Conservation (phyloP, 2,797 vertebrate genomes). For the Caiman crocodilus region DNA sequence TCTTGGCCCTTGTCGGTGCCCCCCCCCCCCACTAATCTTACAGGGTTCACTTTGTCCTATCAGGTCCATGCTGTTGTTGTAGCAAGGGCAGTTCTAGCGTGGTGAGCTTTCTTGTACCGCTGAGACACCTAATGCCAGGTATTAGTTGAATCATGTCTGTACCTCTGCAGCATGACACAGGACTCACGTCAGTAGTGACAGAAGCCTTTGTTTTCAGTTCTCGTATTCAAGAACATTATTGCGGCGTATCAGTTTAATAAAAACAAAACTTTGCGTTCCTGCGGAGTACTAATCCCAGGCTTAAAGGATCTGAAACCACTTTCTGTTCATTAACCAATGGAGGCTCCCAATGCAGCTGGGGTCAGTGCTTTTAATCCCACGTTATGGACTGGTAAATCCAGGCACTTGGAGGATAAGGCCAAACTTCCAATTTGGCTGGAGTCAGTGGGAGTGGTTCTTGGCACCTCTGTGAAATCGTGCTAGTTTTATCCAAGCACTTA, state of each 20-base stretch:
- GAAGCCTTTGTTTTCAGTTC: slow-evolving; percentile 17
- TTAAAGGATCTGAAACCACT: slow-evolving; percentile 36
- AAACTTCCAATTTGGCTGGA: background rate
- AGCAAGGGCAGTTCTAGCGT: background rate
- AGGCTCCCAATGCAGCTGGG: slow-evolving; percentile 18
- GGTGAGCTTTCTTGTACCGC: background rate
- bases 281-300: slow-evolving; percentile 29
- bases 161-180: slow-evolving; percentile 46
- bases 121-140: background rate
- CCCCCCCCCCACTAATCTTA: no score
- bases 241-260: slow-evolving; percentile 37
- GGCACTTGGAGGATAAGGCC: accelerated
- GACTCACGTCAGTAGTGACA: slow-evolving; percentile 44
- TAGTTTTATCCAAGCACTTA: background rate
- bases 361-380: background rate
- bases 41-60: no score
- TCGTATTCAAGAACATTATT: slow-evolving; percentile 1
- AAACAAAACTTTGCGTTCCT: background rate
- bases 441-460: background rate
- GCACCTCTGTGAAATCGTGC: background rate
- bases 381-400: accelerated
- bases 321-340: slow-evolving; percentile 48
- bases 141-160: background rate
- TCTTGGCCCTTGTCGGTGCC: no score
- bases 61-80: background rate